These are phyloP conservation scores for Dunckerocampus dactyliophorus DNA, from an alignment of 2,113 vertebrate genomes.

Conservation along the genomic window DNA sequence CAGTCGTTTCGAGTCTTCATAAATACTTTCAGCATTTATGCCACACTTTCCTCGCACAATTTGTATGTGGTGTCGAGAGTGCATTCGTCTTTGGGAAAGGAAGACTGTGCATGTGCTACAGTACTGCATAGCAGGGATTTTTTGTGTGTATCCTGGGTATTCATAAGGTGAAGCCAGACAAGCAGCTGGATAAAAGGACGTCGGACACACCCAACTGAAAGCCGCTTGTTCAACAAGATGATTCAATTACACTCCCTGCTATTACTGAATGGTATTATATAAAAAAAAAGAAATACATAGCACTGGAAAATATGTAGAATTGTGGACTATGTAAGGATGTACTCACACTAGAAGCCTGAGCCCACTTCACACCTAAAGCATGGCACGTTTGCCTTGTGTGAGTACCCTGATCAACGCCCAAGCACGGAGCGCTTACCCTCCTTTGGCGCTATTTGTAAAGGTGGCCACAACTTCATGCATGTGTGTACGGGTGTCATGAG, in stretches of 20 bases:
- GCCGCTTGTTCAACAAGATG: constrained; percentile 9
- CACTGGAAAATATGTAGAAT: too few relatives aligned
- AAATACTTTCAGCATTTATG: background rate
- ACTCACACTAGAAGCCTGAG: too few relatives aligned
- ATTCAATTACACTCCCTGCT: constrained; percentile 9
- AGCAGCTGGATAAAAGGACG: background rate
- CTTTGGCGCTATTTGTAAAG: too few relatives aligned
- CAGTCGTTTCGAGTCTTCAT: background rate
- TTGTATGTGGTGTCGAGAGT: background rate
- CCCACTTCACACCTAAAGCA: too few relatives aligned
- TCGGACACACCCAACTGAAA: background rate
- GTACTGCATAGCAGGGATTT: background rate
- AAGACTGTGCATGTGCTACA: background rate
- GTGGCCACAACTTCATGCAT: too few relatives aligned
- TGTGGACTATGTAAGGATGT: too few relatives aligned
- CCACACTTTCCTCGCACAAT: background rate
- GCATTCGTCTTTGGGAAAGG: background rate
- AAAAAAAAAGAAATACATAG: too few relatives aligned
- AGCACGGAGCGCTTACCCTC: too few relatives aligned
- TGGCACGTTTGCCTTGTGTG: too few relatives aligned
- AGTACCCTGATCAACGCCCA: too few relatives aligned
- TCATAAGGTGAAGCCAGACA: background rate
- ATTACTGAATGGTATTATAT: background rate
- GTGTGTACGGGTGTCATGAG: too few relatives aligned
- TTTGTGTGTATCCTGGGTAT: background rate